These are phyloP conservation scores for Leptoclinus maculatus DNA, from an alignment of 2,797 vertebrate genomes.

Conservation along the genomic window DNA sequence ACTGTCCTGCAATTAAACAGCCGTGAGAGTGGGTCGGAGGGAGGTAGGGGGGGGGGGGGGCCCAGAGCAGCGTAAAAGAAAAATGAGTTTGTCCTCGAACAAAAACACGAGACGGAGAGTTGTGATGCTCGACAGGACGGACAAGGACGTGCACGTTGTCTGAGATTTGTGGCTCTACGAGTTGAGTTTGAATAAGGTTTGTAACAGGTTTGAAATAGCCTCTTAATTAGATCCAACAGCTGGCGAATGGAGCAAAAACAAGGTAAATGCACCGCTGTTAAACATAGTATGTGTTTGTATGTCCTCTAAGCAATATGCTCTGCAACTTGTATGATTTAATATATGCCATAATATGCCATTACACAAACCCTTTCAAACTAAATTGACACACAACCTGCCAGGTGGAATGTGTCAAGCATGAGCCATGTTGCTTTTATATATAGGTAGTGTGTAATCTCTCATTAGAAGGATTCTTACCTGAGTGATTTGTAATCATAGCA, in stretches of 20 bases:
- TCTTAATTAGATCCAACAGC: conserved; percentile 62
- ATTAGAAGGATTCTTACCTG: conserved; percentile 19
- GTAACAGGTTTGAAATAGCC: conserved; percentile 40
- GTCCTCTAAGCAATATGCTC: conserved; percentile 48
- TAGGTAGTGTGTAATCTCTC: conserved; percentile 11
- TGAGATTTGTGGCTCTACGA: conserved; percentile 21
- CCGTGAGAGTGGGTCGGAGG: background rate
- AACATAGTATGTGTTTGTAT: conserved; percentile 8
- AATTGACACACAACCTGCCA: conserved; percentile 5
- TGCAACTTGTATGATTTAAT: conserved; percentile 15
- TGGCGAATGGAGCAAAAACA: conserved; percentile 17
- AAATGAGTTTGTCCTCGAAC: conserved; percentile 20
- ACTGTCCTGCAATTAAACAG: conserved; percentile 36
- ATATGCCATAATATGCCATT: conserved; percentile 10
- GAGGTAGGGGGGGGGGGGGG: background rate
- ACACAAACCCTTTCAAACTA: background rate
- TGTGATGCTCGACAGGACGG: conserved; percentile 2
- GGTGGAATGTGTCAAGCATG: conserved; percentile 11
- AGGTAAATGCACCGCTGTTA: conserved; percentile 20
- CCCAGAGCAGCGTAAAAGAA: background rate
- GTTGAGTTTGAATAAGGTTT: conserved; percentile 30
- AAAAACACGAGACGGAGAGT: conserved; percentile 16
- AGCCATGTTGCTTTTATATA: background rate
- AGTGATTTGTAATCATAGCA: conserved; percentile 14
- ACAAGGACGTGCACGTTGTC: conserved; percentile 37